Conservation (phyloP, 2,797 vertebrate species). For the Enteromius treurensis region DNA sequence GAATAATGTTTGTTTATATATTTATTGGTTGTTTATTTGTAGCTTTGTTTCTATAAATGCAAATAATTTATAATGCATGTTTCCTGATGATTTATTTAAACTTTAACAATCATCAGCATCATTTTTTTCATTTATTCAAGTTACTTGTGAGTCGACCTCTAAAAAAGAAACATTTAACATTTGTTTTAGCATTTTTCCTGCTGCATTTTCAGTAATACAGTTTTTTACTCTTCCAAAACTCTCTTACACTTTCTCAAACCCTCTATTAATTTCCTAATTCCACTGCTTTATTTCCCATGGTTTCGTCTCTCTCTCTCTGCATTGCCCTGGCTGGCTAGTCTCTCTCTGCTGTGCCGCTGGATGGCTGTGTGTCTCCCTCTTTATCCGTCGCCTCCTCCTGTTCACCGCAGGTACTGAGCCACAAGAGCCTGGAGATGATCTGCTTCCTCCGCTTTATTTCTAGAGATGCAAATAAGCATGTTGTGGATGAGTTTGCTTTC, state of each 20-base stretch:
- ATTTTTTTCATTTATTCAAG: too few species aligned
- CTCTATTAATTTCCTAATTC: constrained; percentile 12
- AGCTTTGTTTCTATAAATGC: not conserved
- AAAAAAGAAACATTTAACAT: not conserved
- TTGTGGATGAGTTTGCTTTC: not conserved
- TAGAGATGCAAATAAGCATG: not conserved
- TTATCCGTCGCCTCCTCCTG: constrained; percentile 68
- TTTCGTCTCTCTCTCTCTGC: constrained; percentile 49
- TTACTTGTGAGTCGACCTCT: not conserved
- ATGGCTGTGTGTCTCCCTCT: constrained; percentile 74
- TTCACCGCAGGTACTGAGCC: constrained; percentile 74
- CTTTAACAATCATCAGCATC: not conserved
- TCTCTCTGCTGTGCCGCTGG: constrained; percentile 72
- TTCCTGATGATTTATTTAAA: not conserved
- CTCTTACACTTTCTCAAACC: not conserved
- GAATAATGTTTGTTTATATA: not conserved
- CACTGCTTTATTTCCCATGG: constrained; percentile 2
- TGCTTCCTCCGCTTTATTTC: not conserved
- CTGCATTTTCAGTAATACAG: not conserved
- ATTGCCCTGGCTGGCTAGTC: constrained; percentile 68
- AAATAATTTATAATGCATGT: not conserved
- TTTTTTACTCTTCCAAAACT: not conserved
- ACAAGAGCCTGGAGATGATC: constrained; percentile 29
- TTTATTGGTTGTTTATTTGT: not conserved
- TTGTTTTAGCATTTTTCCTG: not conserved